A percentile compares a stretch with the other conserved stretches of the same genome.
Conservation (phyloP, 1,140 invertebrate species). For the Drosophila littoralis region DNA sequence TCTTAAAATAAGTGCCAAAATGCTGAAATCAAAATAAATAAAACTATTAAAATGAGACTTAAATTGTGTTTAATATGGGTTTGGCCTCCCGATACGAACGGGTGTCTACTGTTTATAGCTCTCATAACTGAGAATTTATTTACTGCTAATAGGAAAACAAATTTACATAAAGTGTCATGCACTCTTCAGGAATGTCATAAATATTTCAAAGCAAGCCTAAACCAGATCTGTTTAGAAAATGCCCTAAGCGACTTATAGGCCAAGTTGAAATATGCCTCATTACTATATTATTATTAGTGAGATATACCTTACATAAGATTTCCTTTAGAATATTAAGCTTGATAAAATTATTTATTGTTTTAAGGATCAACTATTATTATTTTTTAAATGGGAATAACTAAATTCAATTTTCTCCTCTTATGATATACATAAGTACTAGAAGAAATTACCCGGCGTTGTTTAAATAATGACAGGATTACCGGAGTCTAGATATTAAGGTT, state of each 20-base stretch:
- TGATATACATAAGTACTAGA: too few relatives aligned
- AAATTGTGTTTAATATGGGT: background rate
- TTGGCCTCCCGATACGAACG: background rate
- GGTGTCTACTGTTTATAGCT: too few relatives aligned
- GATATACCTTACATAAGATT: too few relatives aligned
- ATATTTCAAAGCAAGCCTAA: background rate
- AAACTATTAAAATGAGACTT: background rate
- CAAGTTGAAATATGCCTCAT: background rate
- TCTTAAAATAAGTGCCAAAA: conserved; percentile 9
- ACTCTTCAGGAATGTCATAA: background rate
- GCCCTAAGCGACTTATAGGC: background rate
- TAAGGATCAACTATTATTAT: too few relatives aligned
- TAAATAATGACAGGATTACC: too few relatives aligned
- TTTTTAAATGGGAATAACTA: too few relatives aligned
- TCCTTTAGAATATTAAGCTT: too few relatives aligned
- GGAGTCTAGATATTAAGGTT: too few relatives aligned
- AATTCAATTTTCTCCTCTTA: too few relatives aligned
- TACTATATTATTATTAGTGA: background rate
- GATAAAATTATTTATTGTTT: too few relatives aligned
- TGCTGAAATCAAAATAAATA: conserved; percentile 54
- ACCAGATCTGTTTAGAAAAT: background rate
- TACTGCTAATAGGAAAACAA: background rate
- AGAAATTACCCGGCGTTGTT: too few relatives aligned
- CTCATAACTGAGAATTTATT: too few relatives aligned
- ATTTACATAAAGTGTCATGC: background rate